Conservation (phyloP, 1,140 invertebrate genomes). For the Polypedilum vanderplanki region DNA sequence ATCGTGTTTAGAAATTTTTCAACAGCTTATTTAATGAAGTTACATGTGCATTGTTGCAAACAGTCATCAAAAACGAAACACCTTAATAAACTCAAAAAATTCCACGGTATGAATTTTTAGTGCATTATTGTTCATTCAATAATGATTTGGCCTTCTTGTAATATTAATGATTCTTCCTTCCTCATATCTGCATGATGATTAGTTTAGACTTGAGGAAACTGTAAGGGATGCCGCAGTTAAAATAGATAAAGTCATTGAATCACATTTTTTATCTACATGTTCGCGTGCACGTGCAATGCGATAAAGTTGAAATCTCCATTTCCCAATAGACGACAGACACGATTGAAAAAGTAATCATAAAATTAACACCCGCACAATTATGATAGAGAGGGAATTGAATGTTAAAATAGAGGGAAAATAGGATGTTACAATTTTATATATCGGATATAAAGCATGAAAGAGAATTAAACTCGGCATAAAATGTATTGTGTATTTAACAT, state of each 20-base stretch:
- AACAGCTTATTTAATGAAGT: no score
- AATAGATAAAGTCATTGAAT: background rate
- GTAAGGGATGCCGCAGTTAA: background rate
- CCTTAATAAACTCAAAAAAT: no score
- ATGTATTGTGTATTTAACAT: background rate
- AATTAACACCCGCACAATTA: slow-evolving; percentile 17
- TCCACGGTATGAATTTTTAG: no score
- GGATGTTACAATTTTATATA: slow-evolving; percentile 17
- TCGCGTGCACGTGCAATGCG: background rate
- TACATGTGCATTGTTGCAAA: no score
- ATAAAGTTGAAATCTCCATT: slow-evolving; percentile 9
- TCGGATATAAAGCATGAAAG: slow-evolving; percentile 4
- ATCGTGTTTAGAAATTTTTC: no score
- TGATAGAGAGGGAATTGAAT: background rate
- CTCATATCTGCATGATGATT: no score
- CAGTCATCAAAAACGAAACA: no score
- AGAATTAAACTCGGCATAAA: slow-evolving; percentile 1
- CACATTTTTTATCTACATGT: background rate
- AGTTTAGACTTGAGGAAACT: background rate
- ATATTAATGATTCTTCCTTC: no score
- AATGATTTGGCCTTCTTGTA: no score
- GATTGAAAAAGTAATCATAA: background rate
- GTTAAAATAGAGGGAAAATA: background rate
- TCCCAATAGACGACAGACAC: background rate
- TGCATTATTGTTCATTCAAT: no score